Evolutionary conservation across 2,113 vertebrate genomes (phyloP).

Genomic region (Cinclus cinclus): DNA sequence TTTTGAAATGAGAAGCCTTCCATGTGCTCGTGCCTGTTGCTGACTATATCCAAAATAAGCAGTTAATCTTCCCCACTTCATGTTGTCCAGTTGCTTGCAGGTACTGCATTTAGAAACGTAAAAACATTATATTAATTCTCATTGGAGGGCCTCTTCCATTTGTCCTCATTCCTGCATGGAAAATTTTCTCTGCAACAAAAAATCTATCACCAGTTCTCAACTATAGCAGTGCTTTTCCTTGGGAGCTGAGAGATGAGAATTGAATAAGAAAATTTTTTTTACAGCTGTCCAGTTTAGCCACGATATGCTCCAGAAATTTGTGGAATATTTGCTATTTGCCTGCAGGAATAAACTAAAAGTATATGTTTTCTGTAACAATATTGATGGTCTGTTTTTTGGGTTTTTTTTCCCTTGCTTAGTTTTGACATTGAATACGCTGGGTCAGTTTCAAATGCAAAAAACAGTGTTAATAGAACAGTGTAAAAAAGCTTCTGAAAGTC

Average conservation of each 20-base stretch:
- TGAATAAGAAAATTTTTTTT: not conserved
- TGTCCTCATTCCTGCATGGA: not conserved
- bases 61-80: not conserved
- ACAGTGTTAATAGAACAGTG: not conserved
- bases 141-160: not conserved
- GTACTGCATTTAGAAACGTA: not conserved
- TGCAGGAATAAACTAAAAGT: not conserved
- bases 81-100: not conserved
- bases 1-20: not conserved
- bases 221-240: not conserved
- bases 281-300: not conserved
- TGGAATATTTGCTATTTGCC: not conserved
- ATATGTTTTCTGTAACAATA: not conserved
- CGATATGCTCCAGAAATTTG: not conserved
- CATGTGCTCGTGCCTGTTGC: not conserved
- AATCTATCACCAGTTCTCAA: not conserved
- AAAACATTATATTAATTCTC: not conserved
- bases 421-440: not conserved
- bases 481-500: not conserved
- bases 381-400: not conserved
- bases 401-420: not conserved
- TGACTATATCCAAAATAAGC: not conserved
- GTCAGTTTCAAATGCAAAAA: not conserved
- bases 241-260: not conserved
- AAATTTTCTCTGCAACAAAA: not conserved